phyloP scores from a whole-genome alignment of 2,888 invertebrate genomes.

The Hololepta plana region DNA sequence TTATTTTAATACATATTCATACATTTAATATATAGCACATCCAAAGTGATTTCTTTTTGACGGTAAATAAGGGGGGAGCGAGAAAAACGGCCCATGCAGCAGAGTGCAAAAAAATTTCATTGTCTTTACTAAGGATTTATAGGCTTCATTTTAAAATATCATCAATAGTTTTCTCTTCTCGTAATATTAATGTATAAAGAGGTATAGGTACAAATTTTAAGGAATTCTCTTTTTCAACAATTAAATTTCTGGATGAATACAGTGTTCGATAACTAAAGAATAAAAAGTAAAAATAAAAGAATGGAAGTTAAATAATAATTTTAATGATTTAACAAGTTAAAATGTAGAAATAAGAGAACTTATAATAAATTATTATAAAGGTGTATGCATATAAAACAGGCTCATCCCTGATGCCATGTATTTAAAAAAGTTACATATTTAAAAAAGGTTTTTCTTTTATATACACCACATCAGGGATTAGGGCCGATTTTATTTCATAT shows the following conservation, averaged over 20 bases:
- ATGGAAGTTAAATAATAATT: constrained; percentile 26
- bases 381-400: constrained; percentile 13
- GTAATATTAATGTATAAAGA: no score
- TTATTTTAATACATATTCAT: constrained; percentile 33
- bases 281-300: constrained; percentile 21
- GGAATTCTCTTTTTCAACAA: no score
- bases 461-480: no score
- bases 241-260: constrained; percentile 23
- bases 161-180: no score
- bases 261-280: constrained; percentile 16
- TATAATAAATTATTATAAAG: constrained; percentile 22
- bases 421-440: no score
- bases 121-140: constrained; percentile 12
- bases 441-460: no score
- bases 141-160: no score
- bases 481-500: no score
- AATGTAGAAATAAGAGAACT: constrained; percentile 24
- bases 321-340: constrained; percentile 28
- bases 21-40: constrained; percentile 32
- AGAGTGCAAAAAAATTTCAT: constrained; percentile 22
- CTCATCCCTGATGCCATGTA: no score
- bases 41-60: constrained; percentile 27
- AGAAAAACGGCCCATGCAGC: constrained; percentile 24
- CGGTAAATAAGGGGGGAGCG: constrained; percentile 23
- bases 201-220: no score